Evolutionary conservation across 2,888 invertebrate genomes (phyloP), one percentile per base, ranked within the genome.

Genomic region (Ectemnius lituratus): DNA sequence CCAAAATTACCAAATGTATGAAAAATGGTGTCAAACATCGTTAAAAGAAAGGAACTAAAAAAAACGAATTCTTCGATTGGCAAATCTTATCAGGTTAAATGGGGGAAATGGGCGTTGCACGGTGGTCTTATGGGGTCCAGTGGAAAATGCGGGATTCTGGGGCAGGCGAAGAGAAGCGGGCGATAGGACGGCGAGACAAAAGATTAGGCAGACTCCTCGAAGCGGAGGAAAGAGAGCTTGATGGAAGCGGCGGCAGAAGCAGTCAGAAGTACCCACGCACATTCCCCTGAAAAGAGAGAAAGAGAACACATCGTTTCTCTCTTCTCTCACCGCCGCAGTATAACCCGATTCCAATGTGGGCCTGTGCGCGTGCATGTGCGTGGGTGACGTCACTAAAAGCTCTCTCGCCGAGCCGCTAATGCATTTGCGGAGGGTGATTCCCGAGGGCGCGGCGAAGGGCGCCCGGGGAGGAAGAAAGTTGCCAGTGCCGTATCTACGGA

Each of bases 361-460:
- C 47, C 59, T 13, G 27, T 49, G 65, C 23, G 64, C 62, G 73
- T 68, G 67, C 61, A 70, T 77, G 80, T 76, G 81, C 70, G 77
- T 80, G 81, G 80, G 84, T 84, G 87, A 88, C 87, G 88, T 87
- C 88, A 86, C 88, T 88, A 87, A 88, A 88, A 88, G 87, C 88
- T 88, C 86, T 86, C 84, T 85, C 85, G 85, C 85, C 37, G 37
- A 37, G 37, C 37, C 85, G 87, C 89, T 89, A 88, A 90, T 90
- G 90, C 90, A 90, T 90, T 90, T 89, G 89, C 85, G 85, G 84
- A 78, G 80, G 75, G 78, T 70, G 73, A 77, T 77, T 78, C 75
- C 82, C 78, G 78, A 76, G 78, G 73, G 79, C 75, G 81, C 75
- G 70, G 72, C 72, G 66, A 77, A 75, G 79, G 70, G 52, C 5